phyloP scores from a whole-genome alignment of 92 coral and sea anemone species.

The Actinostola sp. region DNA sequence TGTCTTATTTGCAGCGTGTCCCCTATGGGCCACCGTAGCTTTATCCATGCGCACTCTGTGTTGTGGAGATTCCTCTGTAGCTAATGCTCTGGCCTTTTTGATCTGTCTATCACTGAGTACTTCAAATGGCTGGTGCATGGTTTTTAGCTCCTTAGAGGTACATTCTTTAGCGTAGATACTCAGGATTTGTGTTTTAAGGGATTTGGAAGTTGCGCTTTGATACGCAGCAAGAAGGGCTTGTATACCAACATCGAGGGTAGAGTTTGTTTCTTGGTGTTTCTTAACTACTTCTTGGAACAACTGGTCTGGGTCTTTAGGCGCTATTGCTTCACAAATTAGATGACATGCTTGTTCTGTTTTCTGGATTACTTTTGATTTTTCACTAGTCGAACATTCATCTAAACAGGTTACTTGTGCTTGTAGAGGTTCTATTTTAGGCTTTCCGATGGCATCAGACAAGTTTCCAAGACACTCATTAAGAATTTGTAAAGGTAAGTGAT shows the following conservation, averaged over 20 bases:
- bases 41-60: slow-evolving; percentile 53
- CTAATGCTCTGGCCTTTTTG: slow-evolving; percentile 54
- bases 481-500: slow-evolving; percentile 27
- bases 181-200: slow-evolving; percentile 50
- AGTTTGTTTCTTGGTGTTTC: slow-evolving; percentile 7
- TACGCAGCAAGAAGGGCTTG: slow-evolving; percentile 55
- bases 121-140: slow-evolving; percentile 54
- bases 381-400: slow-evolving; percentile 30
- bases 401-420: slow-evolving; percentile 42
- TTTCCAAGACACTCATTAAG: slow-evolving; percentile 35
- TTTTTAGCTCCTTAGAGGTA: slow-evolving; percentile 35
- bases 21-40: no score
- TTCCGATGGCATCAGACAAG: slow-evolving; percentile 42
- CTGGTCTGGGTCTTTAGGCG: slow-evolving; percentile 41
- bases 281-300: slow-evolving; percentile 30
- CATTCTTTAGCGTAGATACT: slow-evolving; percentile 47
- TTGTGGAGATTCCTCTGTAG: slow-evolving; percentile 45
- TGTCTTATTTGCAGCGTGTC: no score
- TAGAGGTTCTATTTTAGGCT: slow-evolving; percentile 46
- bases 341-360: slow-evolving; percentile 49
- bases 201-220: slow-evolving; percentile 40
- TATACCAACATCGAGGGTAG: slow-evolving; percentile 29
- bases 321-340: slow-evolving; percentile 43
- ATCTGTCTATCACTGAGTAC: slow-evolving; percentile 53
- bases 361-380: slow-evolving; percentile 31